phyloP scores from a whole-genome alignment of 2,888 invertebrate species.

The Epicampocera succincta region DNA sequence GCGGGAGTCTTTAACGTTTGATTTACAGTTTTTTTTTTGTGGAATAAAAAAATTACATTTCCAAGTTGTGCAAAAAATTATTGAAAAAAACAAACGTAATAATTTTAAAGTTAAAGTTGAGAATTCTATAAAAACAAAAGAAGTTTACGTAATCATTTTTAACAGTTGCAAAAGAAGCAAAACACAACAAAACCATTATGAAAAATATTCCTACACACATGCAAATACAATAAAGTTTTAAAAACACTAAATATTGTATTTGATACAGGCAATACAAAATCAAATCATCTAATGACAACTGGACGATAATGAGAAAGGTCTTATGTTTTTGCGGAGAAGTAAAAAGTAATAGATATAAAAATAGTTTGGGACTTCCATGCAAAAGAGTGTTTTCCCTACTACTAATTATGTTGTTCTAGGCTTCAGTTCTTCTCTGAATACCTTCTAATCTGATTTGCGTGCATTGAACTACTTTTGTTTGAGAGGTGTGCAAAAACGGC shows the following conservation, averaged over 20 bases:
- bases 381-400: conserved; percentile 20
- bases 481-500: conserved; percentile 29
- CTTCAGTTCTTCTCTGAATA: conserved; percentile 31
- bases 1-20: conserved; percentile 18
- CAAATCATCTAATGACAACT: too few relatives aligned
- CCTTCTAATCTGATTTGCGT: conserved; percentile 78
- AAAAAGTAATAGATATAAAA: too few relatives aligned
- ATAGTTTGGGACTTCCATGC: too few relatives aligned
- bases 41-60: conserved; percentile 10
- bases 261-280: neutral
- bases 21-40: conserved; percentile 37
- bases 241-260: neutral
- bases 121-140: conserved; percentile 25
- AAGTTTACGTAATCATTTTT: conserved; percentile 44
- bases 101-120: conserved; percentile 36
- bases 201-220: neutral
- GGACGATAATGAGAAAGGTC: too few relatives aligned
- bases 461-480: conserved; percentile 75
- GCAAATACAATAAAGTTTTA: neutral
- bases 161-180: conserved; percentile 36
- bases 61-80: conserved; percentile 33
- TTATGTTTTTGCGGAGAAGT: too few relatives aligned
- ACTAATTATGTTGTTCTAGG: conserved; percentile 36
- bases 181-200: neutral
- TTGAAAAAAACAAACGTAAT: conserved; percentile 44